These are phyloP conservation scores for Pavo muticus DNA, from an alignment of 2,113 vertebrate species.

Conservation along the genomic window DNA sequence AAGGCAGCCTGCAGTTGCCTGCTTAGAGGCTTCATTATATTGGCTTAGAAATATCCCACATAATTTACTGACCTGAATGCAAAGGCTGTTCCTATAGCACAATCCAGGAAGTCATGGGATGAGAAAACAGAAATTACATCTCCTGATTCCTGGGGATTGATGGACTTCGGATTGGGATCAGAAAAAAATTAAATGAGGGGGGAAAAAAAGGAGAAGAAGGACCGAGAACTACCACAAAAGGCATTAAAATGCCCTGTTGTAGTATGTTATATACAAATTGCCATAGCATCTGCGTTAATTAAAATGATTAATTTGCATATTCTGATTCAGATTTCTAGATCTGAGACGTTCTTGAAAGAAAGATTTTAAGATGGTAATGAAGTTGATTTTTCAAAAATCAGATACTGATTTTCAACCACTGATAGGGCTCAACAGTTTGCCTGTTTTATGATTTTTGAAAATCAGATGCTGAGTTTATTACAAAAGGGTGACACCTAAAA, in stretches of 20 bases:
- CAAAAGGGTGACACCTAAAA: neutral
- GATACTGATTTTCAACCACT: neutral
- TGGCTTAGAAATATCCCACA: neutral
- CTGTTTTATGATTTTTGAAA: neutral
- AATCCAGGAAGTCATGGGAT: neutral
- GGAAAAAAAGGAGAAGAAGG: neutral
- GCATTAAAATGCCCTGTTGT: neutral
- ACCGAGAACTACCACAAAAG: neutral
- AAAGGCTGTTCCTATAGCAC: neutral
- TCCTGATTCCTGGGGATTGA: neutral
- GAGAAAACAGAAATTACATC: constrained; percentile 1
- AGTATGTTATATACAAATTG: neutral
- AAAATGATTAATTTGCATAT: neutral
- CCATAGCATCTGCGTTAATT: neutral
- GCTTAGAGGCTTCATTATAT: neutral
- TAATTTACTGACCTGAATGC: constrained; percentile 20
- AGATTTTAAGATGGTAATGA: neutral
- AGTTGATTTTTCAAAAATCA: neutral
- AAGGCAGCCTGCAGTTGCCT: neutral
- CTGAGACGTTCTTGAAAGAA: neutral
- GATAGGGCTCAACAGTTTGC: neutral
- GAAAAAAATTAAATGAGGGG: neutral
- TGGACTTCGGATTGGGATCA: neutral
- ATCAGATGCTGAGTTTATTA: neutral
- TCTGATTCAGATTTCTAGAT: neutral